Conservation (phyloP, 2,888 invertebrate species). For the Boloria euphrosyne region DNA sequence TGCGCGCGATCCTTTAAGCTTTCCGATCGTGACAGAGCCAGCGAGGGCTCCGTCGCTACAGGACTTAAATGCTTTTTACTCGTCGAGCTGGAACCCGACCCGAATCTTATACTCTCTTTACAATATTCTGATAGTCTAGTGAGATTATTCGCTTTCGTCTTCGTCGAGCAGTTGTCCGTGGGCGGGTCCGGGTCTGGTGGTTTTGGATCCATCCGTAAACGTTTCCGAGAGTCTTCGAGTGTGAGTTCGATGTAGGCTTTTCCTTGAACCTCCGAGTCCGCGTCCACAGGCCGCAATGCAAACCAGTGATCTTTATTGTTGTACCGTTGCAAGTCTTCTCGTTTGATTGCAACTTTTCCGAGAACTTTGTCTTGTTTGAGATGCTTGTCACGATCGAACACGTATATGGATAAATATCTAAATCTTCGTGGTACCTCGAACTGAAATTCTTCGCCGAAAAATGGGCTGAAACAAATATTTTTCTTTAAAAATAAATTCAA, state of each 20-base stretch:
- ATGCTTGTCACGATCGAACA: constrained; percentile 92
- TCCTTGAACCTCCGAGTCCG: constrained; percentile 95
- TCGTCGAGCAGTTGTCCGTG: constrained; percentile 60
- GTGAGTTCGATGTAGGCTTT: constrained; percentile 93
- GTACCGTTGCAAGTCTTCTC: constrained; percentile 92
- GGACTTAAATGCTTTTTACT: constrained; percentile 72
- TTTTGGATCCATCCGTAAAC: constrained; percentile 78
- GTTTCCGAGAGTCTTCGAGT: constrained; percentile 83
- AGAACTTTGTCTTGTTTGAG: constrained; percentile 92
- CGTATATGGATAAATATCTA: constrained; percentile 93
- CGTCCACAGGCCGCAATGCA: constrained; percentile 91
- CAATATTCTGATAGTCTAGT: constrained; percentile 74
- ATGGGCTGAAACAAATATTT: constrained; percentile 86
- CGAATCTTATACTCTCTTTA: constrained; percentile 76
- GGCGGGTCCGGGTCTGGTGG: constrained; percentile 71
- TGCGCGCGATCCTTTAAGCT: constrained; percentile 75
- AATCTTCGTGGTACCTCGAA: constrained; percentile 95
- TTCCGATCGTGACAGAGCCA: constrained; percentile 74
- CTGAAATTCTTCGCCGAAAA: constrained; percentile 96
- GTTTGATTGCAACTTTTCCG: constrained; percentile 91
- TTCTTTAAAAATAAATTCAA: constrained; percentile 20
- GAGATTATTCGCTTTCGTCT: constrained; percentile 68
- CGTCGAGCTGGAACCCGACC: constrained; percentile 75
- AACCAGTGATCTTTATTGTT: constrained; percentile 98
- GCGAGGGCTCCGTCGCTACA: constrained; percentile 67